Conservation (phyloP, 2,888 invertebrate species). For the Drepanosiphum platanoidis region DNA sequence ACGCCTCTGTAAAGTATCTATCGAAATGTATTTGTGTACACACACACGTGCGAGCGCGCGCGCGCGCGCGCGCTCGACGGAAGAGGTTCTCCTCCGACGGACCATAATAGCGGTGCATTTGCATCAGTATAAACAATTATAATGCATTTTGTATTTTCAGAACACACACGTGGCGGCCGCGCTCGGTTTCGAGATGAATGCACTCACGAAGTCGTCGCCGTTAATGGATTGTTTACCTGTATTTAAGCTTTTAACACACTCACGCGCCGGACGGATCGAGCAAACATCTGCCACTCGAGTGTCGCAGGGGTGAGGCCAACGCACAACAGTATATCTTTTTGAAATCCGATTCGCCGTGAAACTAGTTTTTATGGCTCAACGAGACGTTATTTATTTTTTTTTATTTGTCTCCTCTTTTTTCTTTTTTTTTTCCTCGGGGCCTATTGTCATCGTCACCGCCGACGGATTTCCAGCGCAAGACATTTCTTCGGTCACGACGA, state of each 20-base stretch:
- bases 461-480: constrained; percentile 13
- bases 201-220: constrained; percentile 27
- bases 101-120: not conserved
- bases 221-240: constrained; percentile 59
- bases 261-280: not conserved
- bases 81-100: no score
- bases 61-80: no score
- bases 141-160: constrained; percentile 20
- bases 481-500: not conserved
- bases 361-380: constrained; percentile 30
- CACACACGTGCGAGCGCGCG: not conserved
- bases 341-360: constrained; percentile 55
- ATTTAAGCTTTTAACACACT: constrained; percentile 48
- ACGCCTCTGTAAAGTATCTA: not conserved
- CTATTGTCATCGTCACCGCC: not conserved
- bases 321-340: not conserved
- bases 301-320: not conserved
- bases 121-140: constrained; percentile 32
- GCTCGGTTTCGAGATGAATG: constrained; percentile 12
- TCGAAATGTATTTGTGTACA: not conserved
- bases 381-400: not conserved
- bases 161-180: not conserved
- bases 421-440: not conserved
- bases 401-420: not conserved
- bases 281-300: constrained; percentile 44